Base-by-base conservation (phyloP, 2,797 vertebrate genomes). In the Chaunax sp. region DNA sequence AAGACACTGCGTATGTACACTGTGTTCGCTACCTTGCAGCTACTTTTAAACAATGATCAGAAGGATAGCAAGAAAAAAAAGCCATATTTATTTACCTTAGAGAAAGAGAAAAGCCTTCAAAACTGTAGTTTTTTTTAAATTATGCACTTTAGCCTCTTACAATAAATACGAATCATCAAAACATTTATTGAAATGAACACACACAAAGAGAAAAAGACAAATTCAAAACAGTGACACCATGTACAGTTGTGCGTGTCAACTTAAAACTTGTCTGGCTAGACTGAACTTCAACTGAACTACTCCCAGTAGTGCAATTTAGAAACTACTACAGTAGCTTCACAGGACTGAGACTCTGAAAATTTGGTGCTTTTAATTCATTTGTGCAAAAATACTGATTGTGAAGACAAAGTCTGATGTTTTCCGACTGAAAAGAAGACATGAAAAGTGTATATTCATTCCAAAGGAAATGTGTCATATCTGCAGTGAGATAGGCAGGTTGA, bases 91-190 rank as follows among this genome's bases (percentile, higher is more conserved):
- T 81, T 90, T 69, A 81, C 64, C 69, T 88, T 80, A 76, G 70
- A 82, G 80, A 82, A 91, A 90, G 80, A 90, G 77, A 85, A 89
- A 90, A 90, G 87, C 85, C 78, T 89, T 87, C 83, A 90, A 85
- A 87, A 87, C 70, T 82, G 78, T 78, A 79, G 53, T 73, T 81
- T 87, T 73, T 81, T 87, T 92, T 88, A 92, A 93, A 92, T 90
- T 92, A 91, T 75, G 90, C 85, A 90, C 75, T 75, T 89, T 83
- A 87, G 83, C 67, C 41, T 84, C 77, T 89, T 82, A 92, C 88
- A 94, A 94, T 93, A 94, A 93, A 94, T 94, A 94, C 65, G 63
- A 90, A 83, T 89, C 71, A 81, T 86, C 85, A 83, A 85, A 40
- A 92, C 89, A 89, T 81, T 83, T 84, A 85, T 70, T 77, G 66